These are phyloP conservation scores for Ornithoptera alexandrae DNA, from an alignment of 2,888 invertebrate genomes.

Conservation along the genomic window DNA sequence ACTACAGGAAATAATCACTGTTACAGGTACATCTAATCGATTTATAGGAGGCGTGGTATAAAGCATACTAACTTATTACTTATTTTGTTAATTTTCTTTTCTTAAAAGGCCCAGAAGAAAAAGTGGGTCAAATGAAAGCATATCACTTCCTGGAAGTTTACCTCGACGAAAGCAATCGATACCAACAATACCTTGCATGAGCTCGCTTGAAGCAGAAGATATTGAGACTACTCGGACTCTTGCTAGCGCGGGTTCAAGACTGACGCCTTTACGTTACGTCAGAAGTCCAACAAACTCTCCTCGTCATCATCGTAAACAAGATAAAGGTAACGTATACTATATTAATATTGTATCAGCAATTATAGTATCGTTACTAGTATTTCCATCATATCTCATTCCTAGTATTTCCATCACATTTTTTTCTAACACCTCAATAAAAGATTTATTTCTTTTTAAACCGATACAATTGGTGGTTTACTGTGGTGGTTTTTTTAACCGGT, in stretches of 20 bases:
- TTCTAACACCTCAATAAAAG: too few species aligned
- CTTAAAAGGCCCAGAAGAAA: constrained; percentile 65
- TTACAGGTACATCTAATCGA: constrained; percentile 58
- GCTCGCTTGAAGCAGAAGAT: constrained; percentile 76
- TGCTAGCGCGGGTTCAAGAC: constrained; percentile 70
- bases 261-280: constrained; percentile 70
- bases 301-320: constrained; percentile 70
- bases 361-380: too few species aligned
- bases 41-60: background rate
- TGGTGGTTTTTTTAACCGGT: too few species aligned
- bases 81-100: constrained; percentile 12
- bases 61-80: background rate
- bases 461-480: too few species aligned
- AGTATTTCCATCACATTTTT: too few species aligned
- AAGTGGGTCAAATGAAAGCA: constrained; percentile 81
- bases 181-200: constrained; percentile 69
- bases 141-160: constrained; percentile 82
- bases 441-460: too few species aligned
- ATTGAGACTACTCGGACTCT: constrained; percentile 71
- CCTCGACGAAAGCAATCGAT: constrained; percentile 82
- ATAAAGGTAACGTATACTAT: constrained; percentile 49
- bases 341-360: too few species aligned
- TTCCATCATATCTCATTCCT: too few species aligned
- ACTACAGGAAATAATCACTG: constrained; percentile 65
- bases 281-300: constrained; percentile 78